Conservation (phyloP, 2,797 vertebrate species). For the Neosilurus hyrtlii region DNA sequence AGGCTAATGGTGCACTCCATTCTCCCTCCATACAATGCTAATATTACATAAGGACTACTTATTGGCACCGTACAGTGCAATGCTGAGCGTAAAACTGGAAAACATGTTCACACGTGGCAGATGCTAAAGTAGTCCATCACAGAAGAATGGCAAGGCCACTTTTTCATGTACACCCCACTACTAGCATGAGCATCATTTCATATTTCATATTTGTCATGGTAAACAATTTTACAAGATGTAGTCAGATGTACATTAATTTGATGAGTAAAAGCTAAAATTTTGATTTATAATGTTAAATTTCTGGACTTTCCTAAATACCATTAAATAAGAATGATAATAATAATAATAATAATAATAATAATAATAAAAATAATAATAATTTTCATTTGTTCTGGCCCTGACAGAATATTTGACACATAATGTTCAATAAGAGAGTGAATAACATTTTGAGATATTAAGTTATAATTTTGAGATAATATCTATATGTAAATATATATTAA, state of each 20-base stretch:
- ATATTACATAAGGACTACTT: slow-evolving; percentile 16
- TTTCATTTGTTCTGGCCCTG: neutral
- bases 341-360: too few relatives aligned
- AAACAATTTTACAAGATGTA: slow-evolving; percentile 74
- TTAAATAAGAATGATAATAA: too few relatives aligned
- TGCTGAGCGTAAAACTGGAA: neutral
- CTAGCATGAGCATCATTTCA: slow-evolving; percentile 61
- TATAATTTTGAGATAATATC: neutral
- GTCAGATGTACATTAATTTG: slow-evolving; percentile 14
- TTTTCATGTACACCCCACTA: slow-evolving; percentile 45
- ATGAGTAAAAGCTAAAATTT: neutral
- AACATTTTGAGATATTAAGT: neutral
- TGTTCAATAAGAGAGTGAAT: neutral
- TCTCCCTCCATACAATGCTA: neutral
- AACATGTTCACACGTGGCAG: slow-evolving; percentile 26
- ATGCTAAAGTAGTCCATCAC: slow-evolving; percentile 61
- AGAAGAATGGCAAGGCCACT: slow-evolving; percentile 24
- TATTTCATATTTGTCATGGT: slow-evolving; percentile 61
- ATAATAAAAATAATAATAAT: too few relatives aligned
- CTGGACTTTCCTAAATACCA: neutral
- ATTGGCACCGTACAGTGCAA: neutral
- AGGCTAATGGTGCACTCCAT: slow-evolving; percentile 6
- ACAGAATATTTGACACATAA: too few relatives aligned
- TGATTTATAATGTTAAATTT: neutral
- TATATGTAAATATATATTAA: too few relatives aligned